Evolutionary conservation across 2,797 vertebrate species (phyloP), one percentile per base, ranked within the genome.

Genomic region (Helostoma temminkii): DNA sequence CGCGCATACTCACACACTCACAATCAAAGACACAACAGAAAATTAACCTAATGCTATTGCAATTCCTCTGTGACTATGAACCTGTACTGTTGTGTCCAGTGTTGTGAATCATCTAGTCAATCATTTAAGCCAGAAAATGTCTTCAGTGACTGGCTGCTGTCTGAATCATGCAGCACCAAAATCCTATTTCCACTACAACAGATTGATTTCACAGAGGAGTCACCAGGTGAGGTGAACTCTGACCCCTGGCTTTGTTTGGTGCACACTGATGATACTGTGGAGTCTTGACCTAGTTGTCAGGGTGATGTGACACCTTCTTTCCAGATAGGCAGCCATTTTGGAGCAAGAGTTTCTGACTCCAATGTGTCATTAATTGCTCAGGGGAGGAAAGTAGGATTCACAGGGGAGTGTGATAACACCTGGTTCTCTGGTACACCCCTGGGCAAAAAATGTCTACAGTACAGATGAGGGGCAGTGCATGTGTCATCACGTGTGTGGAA

Each of bases 231-330:
- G 76, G 46, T 64, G 72, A 89, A 78, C 87, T 68, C 71, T 78
- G 82, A 91, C 84, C 84, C 74, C 74, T 66, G 82, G 82, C 86
- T 91, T 91, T 86, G 90, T 81, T n/a, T 76, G 75, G 78, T 39
- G 47, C 83, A 81, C 85, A 81, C 83, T 89, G 92, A 92, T 91
- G 90, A 90, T 88, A 86, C 91, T 84, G 76, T 0, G 50, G 86
- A 88, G 76, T 65, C 83, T 78, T 87, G 92, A 91, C 92, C 91
- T 78, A 85, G 86, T 88, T 93, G 91, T 93, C 92, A 92, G 87
- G 85, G 85, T 84, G 89, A 90, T 82, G 81, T 85, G 88, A 83
- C 86, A 87, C 88, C 89, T 89, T 76, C 71, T 76, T 88, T 78
- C 57, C 30, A 66, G 68, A 87, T 66, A 69, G 79, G 77, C 77